phyloP scores from a whole-genome alignment of 2,113 vertebrate genomes.

The Syngnathoides biaculeatus region DNA sequence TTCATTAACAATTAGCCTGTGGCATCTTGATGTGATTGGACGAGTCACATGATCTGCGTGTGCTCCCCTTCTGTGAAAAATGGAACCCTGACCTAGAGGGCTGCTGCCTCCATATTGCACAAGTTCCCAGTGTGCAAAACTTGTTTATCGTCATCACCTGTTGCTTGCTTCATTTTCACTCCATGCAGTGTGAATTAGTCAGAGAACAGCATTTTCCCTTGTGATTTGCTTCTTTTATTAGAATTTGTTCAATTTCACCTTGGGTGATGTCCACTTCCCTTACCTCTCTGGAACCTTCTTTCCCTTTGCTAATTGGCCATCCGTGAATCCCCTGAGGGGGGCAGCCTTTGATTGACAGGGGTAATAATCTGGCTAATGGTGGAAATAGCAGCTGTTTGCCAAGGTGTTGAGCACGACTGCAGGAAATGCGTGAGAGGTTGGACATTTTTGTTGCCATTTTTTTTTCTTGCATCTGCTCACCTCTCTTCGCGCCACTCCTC shows the following conservation, averaged over 20 bases:
- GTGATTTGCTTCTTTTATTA: neutral
- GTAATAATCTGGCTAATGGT: conserved; percentile 65
- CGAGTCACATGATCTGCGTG: conserved; percentile 4
- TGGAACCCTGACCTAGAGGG: conserved; percentile 40
- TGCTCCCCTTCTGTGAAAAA: conserved; percentile 26
- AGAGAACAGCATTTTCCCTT: conserved; percentile 26
- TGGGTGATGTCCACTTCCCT: neutral
- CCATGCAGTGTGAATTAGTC: conserved; percentile 26
- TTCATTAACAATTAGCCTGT: neutral
- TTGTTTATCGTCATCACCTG: conserved; percentile 34
- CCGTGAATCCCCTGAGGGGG: conserved; percentile 19
- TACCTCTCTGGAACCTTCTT: neutral
- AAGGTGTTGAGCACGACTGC: conserved; percentile 56
- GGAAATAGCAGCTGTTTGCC: conserved; percentile 48
- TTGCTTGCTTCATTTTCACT: conserved; percentile 40
- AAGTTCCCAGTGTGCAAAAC: conserved; percentile 22
- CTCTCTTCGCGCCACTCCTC: conserved; percentile 15
- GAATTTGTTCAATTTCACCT: neutral
- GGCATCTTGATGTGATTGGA: neutral
- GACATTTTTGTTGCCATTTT: neutral
- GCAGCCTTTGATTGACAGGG: conserved; percentile 55
- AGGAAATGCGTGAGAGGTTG: conserved; percentile 18
- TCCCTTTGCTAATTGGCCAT: conserved; percentile 46
- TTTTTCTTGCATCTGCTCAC: conserved; percentile 11
- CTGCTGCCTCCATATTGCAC: conserved; percentile 16